Conservation (phyloP, 2,888 invertebrate genomes). For the Dendrolimus houi region DNA sequence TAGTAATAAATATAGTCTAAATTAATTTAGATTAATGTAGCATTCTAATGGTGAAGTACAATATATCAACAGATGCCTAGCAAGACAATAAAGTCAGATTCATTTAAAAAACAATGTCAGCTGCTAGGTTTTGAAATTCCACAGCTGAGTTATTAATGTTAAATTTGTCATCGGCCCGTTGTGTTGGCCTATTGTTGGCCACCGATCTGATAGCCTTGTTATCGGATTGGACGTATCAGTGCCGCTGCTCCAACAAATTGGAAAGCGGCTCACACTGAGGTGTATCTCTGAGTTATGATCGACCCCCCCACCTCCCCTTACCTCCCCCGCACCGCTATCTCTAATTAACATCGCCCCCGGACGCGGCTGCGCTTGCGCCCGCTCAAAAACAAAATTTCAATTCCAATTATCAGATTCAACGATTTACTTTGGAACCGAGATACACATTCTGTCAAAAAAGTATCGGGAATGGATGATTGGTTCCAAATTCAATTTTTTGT, state of each 20-base stretch:
- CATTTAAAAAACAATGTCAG: too few relatives aligned
- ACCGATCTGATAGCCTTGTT: not conserved
- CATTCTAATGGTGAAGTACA: too few relatives aligned
- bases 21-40: too few relatives aligned
- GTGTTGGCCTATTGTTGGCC: not conserved
- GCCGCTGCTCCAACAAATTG: constrained; percentile 39
- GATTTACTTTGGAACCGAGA: too few relatives aligned
- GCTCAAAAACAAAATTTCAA: not conserved
- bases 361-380: constrained; percentile 6
- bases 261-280: constrained; percentile 29
- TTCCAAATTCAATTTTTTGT: too few relatives aligned
- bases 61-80: too few relatives aligned
- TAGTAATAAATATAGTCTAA: too few relatives aligned
- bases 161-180: not conserved
- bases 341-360: constrained; percentile 47
- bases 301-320: constrained; percentile 5
- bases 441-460: too few relatives aligned
- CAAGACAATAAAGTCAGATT: too few relatives aligned
- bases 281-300: constrained; percentile 36
- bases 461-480: too few relatives aligned
- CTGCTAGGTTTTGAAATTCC: too few relatives aligned
- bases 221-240: constrained; percentile 2
- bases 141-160: not conserved
- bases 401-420: not conserved
- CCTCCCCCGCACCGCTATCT: constrained; percentile 33